A percentile compares a stretch with the other conserved stretches of the same genome.
phyloP scores from a whole-genome alignment of 2,113 vertebrate genomes.

The Abramis brama region DNA sequence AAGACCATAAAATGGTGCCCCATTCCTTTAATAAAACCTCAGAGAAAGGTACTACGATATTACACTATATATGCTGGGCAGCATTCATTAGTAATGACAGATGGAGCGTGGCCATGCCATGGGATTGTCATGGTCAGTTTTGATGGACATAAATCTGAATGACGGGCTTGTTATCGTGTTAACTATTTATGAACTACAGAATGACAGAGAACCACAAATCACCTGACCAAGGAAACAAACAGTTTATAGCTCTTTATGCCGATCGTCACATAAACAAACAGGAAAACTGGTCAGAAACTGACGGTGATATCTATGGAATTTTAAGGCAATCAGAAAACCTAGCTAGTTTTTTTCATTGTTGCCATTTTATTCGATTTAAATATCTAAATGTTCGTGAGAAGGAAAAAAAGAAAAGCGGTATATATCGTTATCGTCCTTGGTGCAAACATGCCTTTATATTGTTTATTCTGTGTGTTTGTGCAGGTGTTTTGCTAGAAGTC shows the following conservation, averaged over 20 bases:
- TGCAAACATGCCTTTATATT: no score
- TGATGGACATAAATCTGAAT: slow-evolving; percentile 21
- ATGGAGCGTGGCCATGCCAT: slow-evolving; percentile 13
- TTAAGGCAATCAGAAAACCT: no score
- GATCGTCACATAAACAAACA: no score
- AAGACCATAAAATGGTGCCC: slow-evolving; percentile 43
- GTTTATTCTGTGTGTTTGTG: slow-evolving; percentile 11
- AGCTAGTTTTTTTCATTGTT: no score
- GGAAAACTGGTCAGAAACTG: no score
- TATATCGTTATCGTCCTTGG: no score
- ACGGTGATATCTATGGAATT: no score
- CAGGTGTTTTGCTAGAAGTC: slow-evolving; percentile 40
- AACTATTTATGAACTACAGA: slow-evolving; percentile 25
- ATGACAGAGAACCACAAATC: neutral
- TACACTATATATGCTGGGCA: neutral
- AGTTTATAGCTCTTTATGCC: neutral
- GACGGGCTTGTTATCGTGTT: slow-evolving; percentile 22
- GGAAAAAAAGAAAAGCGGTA: no score
- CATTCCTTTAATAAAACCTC: slow-evolving; percentile 18
- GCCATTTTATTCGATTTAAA: no score
- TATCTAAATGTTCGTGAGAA: no score
- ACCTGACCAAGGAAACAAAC: neutral
- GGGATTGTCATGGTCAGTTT: neutral
- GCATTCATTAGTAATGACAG: neutral
- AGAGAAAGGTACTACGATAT: slow-evolving; percentile 39